Evolutionary conservation across 2,888 invertebrate species (phyloP).

Genomic region (Acrocyrtus sp.): DNA sequence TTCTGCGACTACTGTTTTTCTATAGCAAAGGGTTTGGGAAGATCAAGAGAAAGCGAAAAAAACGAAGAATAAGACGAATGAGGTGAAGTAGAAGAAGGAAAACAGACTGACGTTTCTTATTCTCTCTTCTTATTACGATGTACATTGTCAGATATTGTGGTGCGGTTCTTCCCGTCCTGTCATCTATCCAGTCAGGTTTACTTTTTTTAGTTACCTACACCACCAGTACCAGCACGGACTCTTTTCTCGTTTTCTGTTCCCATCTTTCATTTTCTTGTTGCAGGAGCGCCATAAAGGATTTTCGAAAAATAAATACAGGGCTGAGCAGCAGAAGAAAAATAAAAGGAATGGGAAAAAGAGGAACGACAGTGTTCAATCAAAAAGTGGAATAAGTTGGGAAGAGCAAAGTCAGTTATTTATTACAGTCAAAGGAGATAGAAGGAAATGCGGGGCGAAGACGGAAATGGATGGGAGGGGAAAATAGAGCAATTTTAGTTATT

Average conservation of each 20-base stretch:
- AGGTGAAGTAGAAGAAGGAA: conserved; percentile 1
- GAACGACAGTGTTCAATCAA: not conserved
- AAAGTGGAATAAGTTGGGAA: not conserved
- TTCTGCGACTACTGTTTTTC: no score
- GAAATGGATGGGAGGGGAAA: not conserved
- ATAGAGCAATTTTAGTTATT: not conserved
- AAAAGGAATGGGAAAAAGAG: not conserved
- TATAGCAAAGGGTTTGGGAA: no score
- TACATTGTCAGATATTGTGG: not conserved
- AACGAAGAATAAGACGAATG: not conserved
- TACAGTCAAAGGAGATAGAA: not conserved
- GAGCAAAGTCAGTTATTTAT: not conserved
- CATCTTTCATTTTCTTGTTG: not conserved
- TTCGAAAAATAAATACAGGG: not conserved
- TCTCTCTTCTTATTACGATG: not conserved
- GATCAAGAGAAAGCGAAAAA: not conserved
- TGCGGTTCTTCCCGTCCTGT: not conserved
- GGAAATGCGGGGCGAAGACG: no score
- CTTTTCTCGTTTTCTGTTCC: no score
- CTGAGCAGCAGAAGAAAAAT: no score
- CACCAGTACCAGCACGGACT: no score
- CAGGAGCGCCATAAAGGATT: not conserved
- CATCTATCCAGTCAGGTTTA: not conserved
- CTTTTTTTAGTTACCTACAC: not conserved
- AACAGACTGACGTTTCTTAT: not conserved